A percentile compares a stretch with the other conserved stretches of the same genome.
phyloP scores from a whole-genome alignment of 2,888 invertebrate genomes.

The Eumacrocentrus americanus region DNA sequence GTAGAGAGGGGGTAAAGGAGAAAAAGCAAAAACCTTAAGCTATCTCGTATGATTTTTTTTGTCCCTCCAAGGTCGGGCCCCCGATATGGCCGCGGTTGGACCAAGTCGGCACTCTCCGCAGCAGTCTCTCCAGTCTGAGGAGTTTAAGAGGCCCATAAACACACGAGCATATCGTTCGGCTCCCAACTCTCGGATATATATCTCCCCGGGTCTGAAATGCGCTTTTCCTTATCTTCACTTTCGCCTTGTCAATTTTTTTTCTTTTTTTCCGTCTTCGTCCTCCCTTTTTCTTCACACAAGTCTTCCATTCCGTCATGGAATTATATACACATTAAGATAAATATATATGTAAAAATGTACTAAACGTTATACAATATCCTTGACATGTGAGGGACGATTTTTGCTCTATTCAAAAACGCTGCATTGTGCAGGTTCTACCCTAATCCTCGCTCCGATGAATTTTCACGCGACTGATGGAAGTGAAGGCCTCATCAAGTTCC shows the following conservation, averaged over 20 bases:
- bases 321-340: no score
- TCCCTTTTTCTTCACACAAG: no score
- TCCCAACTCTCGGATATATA: constrained; percentile 5
- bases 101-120: constrained; percentile 42
- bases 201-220: background rate
- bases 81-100: constrained; percentile 56
- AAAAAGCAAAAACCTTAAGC: constrained; percentile 30
- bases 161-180: constrained; percentile 32
- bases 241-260: background rate
- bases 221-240: constrained; percentile 17
- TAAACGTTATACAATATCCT: no score
- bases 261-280: no score
- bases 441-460: no score
- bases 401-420: no score
- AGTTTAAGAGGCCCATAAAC: constrained; percentile 51
- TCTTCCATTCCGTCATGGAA: no score
- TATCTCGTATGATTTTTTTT: constrained; percentile 49
- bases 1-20: background rate
- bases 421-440: no score
- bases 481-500: constrained; percentile 1
- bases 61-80: constrained; percentile 54
- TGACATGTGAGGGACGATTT: no score
- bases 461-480: constrained; percentile 16
- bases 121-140: constrained; percentile 31
- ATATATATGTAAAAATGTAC: no score